These are phyloP conservation scores for Sycophila sp. DNA, from an alignment of 1,140 invertebrate genomes.

Conservation along the genomic window DNA sequence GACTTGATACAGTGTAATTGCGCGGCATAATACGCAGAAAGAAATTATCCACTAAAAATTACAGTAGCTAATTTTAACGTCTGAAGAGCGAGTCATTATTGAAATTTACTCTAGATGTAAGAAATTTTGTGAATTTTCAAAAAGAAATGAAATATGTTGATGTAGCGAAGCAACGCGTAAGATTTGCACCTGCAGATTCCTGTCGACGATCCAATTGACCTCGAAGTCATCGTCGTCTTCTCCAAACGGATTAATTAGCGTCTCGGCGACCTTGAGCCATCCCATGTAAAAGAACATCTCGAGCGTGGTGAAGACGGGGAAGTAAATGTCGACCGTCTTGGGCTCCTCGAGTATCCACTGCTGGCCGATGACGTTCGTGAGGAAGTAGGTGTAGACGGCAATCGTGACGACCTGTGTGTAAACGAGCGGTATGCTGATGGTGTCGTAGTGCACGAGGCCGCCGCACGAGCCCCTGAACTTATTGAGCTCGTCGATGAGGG, in stretches of 20 bases:
- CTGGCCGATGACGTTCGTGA: constrained; percentile 82
- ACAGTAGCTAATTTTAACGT: too few relatives aligned
- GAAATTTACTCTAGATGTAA: too few relatives aligned
- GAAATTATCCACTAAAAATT: too few relatives aligned
- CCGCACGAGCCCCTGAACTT: constrained; percentile 88
- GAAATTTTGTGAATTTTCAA: too few relatives aligned
- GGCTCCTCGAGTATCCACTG: constrained; percentile 75
- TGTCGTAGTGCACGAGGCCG: constrained; percentile 85
- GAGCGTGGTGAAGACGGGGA: constrained; percentile 88
- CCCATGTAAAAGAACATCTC: constrained; percentile 91
- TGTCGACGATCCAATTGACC: constrained; percentile 88
- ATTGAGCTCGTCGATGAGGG: constrained; percentile 89
- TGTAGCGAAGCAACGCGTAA: too few relatives aligned
- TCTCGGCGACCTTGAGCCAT: constrained; percentile 91
- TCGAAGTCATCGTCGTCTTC: constrained; percentile 91
- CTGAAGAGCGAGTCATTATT: too few relatives aligned
- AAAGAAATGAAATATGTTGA: too few relatives aligned
- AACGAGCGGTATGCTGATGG: constrained; percentile 91
- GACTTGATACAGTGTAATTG: too few relatives aligned
- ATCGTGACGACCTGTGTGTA: constrained; percentile 96
- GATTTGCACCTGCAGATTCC: constrained; percentile 87
- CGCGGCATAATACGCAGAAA: too few relatives aligned
- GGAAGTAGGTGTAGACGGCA: constrained; percentile 91
- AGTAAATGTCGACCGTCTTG: constrained; percentile 78
- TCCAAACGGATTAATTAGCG: constrained; percentile 88